Evolutionary conservation across 2,113 vertebrate species (phyloP), one percentile per base, ranked within the genome.

Genomic region (Speoplatyrhinus poulsoni): DNA sequence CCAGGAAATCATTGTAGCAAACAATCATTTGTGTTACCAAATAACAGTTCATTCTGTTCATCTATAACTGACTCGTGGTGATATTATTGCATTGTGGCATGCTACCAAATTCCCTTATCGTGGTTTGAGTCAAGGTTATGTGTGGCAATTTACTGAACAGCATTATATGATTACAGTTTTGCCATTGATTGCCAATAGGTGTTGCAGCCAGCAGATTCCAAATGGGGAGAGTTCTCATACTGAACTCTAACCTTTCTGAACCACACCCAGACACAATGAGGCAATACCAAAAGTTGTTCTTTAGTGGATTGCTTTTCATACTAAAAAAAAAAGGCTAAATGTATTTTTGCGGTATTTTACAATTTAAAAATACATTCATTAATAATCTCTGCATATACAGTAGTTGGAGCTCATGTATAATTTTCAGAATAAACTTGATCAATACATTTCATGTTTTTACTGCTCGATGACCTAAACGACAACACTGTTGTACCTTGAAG

Each of bases 241-340:
- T 54, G 41, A 16, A 6, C 70, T 59, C 62, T 60, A 56, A 65
- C 70, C 62, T 26, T 55, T 59, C 26, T 17, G 9, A 12, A 53
- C 12, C 26, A 19, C 46, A 26, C 54, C 11, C 50, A 47, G 16
- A 15, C n/a, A 16, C 13, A 54, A 3, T 16, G 52, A n/a, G 52
- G n/a, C 52, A 54, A 54, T 15, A 41, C 7, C 36, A 41, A 41
- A 41, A 41, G 36, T 41, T 41, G 36, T 41, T 41, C 5, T 41
- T 41, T 41, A 41, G 36, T 41, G 36, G 36, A 41, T 41, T 41
- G 36, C 36, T 54, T 54, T 16, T 54, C 26, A 26, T 26, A 26
- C 26, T 26, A 2, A 26, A 26, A 26, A 26, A 26, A 26, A 26
- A 26, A 26, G 26, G 26, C 26, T 26, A 26, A 26, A 26, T 26